Base-by-base conservation (phyloP, 2,888 invertebrate genomes). In the Pollenia angustigena region DNA sequence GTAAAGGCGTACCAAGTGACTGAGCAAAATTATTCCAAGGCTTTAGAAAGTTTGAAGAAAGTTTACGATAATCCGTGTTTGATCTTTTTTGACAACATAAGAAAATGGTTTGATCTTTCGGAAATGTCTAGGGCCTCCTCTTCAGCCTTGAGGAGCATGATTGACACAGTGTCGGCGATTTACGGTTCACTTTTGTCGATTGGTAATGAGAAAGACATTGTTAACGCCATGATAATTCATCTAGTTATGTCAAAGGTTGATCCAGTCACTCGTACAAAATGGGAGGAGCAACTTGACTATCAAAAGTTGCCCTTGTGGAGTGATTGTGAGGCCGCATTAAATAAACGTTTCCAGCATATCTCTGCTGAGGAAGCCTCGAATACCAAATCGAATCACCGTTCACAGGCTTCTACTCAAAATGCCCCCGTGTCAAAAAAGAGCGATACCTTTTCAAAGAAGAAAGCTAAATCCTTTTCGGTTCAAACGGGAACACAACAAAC, bases 21-120 rank as follows among this genome's bases (percentile, higher is more conserved):
- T 0, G 85, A 85, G 23, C 48, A 74, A 62, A 88, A 87, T 72
- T 86, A 81, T 69, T 60, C 82, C n/a, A 86, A 88, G 68, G 85
- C 85, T 4, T 58, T 86, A 23, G n/a, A 66, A 18, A 56, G 23
- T 18, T 23, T 56, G 18, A 56, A 9, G 11, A 56, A 16, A 56
- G 54, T 56, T 18, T 56, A 56, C 40, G 60, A 60, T 23, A 60
- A 18, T 10, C 56, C 56, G 16, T 18, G 16, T 9, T 18, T 56
- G 16, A 48, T 48, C 11, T 48, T 48, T 48, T 14, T 48, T 48
- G 48, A 48, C 48, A 18, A 56, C 10, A 56, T 56, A 9, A 18
- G 18, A 10, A 23, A 56, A n/a, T n/a, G n/a, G n/a, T n/a, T n/a
- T n/a, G n/a, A n/a, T n/a, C n/a, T n/a, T n/a, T n/a, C n/a, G n/a